phyloP scores from a whole-genome alignment of 2,888 invertebrate species.

The Drosophila meridiana region DNA sequence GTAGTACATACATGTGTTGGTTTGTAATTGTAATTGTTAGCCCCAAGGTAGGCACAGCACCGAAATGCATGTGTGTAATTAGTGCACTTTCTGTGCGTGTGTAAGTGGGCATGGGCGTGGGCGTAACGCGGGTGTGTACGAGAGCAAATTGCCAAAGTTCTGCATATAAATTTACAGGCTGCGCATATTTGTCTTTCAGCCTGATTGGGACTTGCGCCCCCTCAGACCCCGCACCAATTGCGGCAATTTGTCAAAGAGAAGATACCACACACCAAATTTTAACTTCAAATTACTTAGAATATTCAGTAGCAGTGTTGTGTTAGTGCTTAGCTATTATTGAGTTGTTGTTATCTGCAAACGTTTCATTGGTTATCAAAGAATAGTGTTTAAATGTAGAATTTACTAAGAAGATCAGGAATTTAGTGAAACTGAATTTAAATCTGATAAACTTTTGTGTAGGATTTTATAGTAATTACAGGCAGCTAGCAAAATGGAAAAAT shows the following conservation, averaged over 20 bases:
- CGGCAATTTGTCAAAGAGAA: constrained; percentile 41
- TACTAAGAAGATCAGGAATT: not conserved
- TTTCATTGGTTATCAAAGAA: not conserved
- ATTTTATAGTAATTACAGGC: too few relatives aligned
- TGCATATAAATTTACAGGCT: constrained; percentile 65
- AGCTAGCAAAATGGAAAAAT: too few relatives aligned
- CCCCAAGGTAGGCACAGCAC: constrained; percentile 22
- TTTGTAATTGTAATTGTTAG: constrained; percentile 53
- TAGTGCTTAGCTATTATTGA: constrained; percentile 1
- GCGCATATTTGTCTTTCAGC: constrained; percentile 69
- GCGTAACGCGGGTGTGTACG: constrained; percentile 16
- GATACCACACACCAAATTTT: constrained; percentile 3
- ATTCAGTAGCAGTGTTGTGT: not conserved
- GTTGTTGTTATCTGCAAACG: not conserved
- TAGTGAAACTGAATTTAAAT: not conserved
- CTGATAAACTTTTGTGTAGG: too few relatives aligned
- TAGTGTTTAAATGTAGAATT: not conserved
- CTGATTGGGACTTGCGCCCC: constrained; percentile 40
- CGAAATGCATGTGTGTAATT: constrained; percentile 64
- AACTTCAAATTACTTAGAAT: constrained; percentile 20
- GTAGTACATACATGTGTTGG: constrained; percentile 25
- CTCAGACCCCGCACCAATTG: constrained; percentile 9
- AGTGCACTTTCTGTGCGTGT: constrained; percentile 35
- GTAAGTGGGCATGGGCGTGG: not conserved
- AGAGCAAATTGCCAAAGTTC: constrained; percentile 65